These are phyloP conservation scores for Aethina tumida DNA, from an alignment of 1,140 invertebrate genomes.

Conservation along the genomic window DNA sequence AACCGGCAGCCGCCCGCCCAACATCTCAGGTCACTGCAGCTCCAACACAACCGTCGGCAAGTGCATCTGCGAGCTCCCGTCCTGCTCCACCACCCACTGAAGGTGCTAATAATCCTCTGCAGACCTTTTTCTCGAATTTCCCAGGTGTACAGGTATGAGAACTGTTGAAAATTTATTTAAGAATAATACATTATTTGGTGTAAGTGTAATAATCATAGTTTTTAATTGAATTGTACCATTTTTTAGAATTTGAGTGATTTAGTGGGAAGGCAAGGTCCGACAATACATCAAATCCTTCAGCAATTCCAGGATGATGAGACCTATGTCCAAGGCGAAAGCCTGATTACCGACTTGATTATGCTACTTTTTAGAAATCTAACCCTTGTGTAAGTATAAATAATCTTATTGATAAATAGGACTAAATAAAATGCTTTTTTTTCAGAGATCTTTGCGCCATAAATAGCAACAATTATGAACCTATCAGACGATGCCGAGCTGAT, in stretches of 20 bases:
- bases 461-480: conserved; percentile 24
- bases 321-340: conserved; percentile 36
- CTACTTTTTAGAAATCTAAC: conserved; percentile 31
- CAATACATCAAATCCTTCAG: conserved; percentile 40
- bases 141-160: too few relatives aligned
- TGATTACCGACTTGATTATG: conserved; percentile 37
- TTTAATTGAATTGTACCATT: too few relatives aligned
- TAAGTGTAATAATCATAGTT: background rate
- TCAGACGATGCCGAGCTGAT: conserved; percentile 31
- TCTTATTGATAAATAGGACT: too few relatives aligned
- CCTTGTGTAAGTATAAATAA: conserved; percentile 20
- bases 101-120: too few relatives aligned
- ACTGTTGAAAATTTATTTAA: too few relatives aligned
- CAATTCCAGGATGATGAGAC: conserved; percentile 31
- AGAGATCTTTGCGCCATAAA: conserved; percentile 28
- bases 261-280: conserved; percentile 21
- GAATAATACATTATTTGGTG: too few relatives aligned
- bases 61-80: too few relatives aligned
- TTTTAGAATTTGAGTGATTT: conserved; percentile 22
- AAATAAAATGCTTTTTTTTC: conserved; percentile 15
- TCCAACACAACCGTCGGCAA: too few relatives aligned
- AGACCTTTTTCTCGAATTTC: too few relatives aligned
- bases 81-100: too few relatives aligned
- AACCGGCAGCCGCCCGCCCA: too few relatives aligned
- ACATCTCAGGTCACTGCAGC: too few relatives aligned